Percentiles rank a stretch among this genome's conserved stretches.
These are phyloP conservation scores for Arothron firmamentum DNA, from an alignment of 2,113 vertebrate genomes.

Conservation along the genomic window DNA sequence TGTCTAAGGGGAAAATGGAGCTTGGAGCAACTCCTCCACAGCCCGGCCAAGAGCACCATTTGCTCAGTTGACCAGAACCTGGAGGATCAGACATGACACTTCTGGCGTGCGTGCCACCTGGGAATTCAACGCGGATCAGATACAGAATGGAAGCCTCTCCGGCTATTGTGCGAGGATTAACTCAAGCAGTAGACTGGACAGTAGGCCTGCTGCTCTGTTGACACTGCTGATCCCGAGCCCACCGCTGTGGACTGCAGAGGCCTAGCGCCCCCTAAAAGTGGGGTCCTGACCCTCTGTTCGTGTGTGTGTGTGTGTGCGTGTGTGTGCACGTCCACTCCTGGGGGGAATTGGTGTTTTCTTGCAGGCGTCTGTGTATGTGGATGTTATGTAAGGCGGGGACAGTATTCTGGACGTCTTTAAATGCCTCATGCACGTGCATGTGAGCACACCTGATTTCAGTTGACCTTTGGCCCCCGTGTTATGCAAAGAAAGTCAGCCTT, in stretches of 20 bases:
- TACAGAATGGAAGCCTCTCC: conserved; percentile 47
- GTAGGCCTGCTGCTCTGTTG: conserved; percentile 61
- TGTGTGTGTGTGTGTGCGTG: conserved; percentile 5
- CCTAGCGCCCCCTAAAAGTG: conserved; percentile 47
- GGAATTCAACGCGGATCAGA: conserved; percentile 60
- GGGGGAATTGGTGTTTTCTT: conserved; percentile 14
- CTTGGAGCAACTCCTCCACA: not conserved
- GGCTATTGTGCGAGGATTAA: conserved; percentile 62
- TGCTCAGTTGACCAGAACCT: conserved; percentile 54
- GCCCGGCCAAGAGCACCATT: conserved; percentile 27
- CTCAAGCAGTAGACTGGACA: conserved; percentile 67
- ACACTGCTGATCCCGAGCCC: conserved; percentile 58
- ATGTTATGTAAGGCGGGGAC: conserved; percentile 51
- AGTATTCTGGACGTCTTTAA: conserved; percentile 27
- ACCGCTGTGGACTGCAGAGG: conserved; percentile 54
- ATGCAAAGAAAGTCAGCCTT: conserved; percentile 33
- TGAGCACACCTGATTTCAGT: conserved; percentile 55
- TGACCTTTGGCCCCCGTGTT: conserved; percentile 45
- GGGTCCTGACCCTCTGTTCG: conserved; percentile 48
- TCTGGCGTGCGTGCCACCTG: conserved; percentile 55
- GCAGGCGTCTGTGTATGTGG: conserved; percentile 35
- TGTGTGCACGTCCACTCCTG: no score
- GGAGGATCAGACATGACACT: conserved; percentile 53
- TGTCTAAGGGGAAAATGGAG: not conserved
- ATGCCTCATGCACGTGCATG: not conserved